phyloP scores from a whole-genome alignment of 2,113 vertebrate species.

The Tetrax tetrax region DNA sequence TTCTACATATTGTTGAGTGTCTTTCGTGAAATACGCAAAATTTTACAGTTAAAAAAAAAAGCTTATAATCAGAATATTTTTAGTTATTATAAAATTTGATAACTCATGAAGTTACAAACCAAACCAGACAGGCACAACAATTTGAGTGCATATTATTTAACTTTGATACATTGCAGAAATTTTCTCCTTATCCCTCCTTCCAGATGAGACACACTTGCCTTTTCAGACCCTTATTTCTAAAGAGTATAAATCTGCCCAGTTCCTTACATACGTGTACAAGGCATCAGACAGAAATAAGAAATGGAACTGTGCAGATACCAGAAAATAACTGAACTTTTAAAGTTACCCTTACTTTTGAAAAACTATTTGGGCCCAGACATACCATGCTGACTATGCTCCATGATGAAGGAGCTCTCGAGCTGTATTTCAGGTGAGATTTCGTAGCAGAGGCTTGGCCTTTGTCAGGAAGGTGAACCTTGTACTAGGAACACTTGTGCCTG shows the following conservation, averaged over 20 bases:
- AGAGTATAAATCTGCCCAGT: neutral
- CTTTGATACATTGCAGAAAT: neutral
- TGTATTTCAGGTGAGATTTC: neutral
- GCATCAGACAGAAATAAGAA: neutral
- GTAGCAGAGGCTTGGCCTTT: neutral
- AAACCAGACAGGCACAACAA: neutral
- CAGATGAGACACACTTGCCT: neutral
- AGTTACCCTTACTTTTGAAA: neutral
- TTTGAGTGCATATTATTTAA: neutral
- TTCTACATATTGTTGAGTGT: neutral
- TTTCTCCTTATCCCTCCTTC: neutral
- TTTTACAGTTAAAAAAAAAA: neutral
- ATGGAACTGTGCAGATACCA: neutral
- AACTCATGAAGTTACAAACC: neutral
- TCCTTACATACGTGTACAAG: neutral
- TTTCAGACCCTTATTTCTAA: neutral
- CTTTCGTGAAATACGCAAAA: neutral
- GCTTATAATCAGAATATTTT: neutral
- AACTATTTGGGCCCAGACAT: neutral
- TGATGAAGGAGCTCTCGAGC: accelerated
- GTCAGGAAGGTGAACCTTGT: neutral
- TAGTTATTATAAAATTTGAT: neutral
- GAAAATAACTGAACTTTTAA: neutral
- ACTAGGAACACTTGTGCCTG: neutral
- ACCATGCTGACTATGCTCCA: neutral